Evolutionary conservation across 2,113 vertebrate genomes (phyloP), one percentile per base, ranked within the genome.

Genomic region (Cranoglanis bouderius): DNA sequence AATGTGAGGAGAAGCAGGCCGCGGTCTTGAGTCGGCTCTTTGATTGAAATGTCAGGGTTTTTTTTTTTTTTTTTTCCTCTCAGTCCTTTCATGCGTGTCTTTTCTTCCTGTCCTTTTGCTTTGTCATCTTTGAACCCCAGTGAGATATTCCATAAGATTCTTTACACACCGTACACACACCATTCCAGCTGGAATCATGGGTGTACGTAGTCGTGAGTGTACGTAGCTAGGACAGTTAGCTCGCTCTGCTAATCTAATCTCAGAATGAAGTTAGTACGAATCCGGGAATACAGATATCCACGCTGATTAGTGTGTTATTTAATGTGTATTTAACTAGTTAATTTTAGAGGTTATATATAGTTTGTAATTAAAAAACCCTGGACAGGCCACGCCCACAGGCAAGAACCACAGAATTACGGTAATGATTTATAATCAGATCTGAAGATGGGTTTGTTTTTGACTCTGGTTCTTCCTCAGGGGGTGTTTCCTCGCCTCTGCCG

Each of bases 31-130:
- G 84, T 89, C 59, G 55, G 59, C 40, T 63, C 4, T 49, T 32
- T 85, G 85, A 89, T 87, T 65, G 65, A 91, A 92, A 87, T 85
- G 74, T 90, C 89, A 87, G 61, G 43, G 75, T 43, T 78, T 40
- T 84, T 29, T 24, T 26, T 16, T 19, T 49, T 88, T n/a, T n/a
- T n/a, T 35, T 6, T 9, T 40, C 19, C 19, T 78, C 26, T 14
- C 74, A 2, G 3, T 53, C 59, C 61, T 75, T 84, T 84, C 40
- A 84, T 84, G 35, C 14, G 49, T 24, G 29, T 75, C 82, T 57
- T 80, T 38, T 70, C 75, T 59, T 61, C 81, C 29, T 51, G 19
- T 51, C 19, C 65, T 61, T 38, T 26, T 43, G 74, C 40, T 38
- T 29, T 61, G 10, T 61, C 63, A 81, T n/a, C 46, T 49, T 10